These are phyloP conservation scores for Stenolophus ochropezus DNA, from an alignment of 2,888 invertebrate genomes.

Conservation along the genomic window DNA sequence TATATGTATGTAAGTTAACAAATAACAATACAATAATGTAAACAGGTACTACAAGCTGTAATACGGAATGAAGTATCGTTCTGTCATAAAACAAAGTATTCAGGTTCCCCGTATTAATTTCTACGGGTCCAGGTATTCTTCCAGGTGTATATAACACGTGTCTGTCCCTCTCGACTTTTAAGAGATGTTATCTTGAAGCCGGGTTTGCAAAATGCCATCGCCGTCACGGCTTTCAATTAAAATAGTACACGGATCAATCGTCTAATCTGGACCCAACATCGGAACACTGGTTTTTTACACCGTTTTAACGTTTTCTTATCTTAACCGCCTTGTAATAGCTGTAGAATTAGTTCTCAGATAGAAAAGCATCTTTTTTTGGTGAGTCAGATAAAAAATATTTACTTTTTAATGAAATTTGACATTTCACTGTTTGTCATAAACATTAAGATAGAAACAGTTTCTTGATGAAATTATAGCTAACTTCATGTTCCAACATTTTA, in stretches of 20 bases:
- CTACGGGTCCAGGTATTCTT: background rate
- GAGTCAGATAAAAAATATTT: background rate
- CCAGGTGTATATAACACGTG: slow-evolving; percentile 48
- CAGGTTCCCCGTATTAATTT: background rate
- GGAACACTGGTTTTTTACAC: slow-evolving; percentile 8
- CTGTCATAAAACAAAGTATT: background rate
- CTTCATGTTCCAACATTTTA: too few relatives aligned
- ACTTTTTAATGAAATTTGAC: too few relatives aligned
- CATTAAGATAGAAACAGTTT: too few relatives aligned
- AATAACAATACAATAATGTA: too few relatives aligned
- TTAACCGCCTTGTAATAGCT: slow-evolving; percentile 47
- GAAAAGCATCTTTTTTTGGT: background rate
- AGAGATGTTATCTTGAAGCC: slow-evolving; percentile 33
- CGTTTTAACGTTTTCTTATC: slow-evolving; percentile 38
- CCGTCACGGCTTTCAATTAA: slow-evolving; percentile 54
- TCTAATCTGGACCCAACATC: slow-evolving; percentile 38
- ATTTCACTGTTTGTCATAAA: too few relatives aligned
- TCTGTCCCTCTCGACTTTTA: slow-evolving; percentile 13
- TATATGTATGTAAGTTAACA: too few relatives aligned
- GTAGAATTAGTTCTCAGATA: slow-evolving; percentile 17
- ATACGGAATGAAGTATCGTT: too few relatives aligned
- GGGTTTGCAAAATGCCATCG: slow-evolving; percentile 51
- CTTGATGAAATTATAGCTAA: too few relatives aligned
- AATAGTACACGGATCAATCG: slow-evolving; percentile 55
- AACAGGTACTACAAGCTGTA: too few relatives aligned